Evolutionary conservation across 30 jellyfish, hydroid and myxozoan genomes (phyloP).

Genomic region (Catostylus mosaicus): DNA sequence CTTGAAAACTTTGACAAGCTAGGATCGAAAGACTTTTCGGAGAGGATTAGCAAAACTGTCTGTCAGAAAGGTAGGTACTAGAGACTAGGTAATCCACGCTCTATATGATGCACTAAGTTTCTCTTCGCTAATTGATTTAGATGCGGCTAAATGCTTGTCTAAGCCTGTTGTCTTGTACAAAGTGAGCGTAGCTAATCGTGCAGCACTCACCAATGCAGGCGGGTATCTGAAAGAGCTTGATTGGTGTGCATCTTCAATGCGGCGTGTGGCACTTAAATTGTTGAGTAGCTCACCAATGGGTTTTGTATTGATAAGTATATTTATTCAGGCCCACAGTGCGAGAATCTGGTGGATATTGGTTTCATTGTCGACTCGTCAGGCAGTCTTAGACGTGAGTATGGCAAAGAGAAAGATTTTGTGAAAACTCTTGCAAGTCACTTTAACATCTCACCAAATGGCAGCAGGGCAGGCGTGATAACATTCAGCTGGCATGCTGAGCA

Average conservation of each 20-base stretch:
- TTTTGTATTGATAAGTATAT: too few relatives aligned
- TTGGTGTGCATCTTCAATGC: too few relatives aligned
- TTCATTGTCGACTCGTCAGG: constrained; percentile 75
- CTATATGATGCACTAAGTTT: too few relatives aligned
- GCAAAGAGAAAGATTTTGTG: constrained; percentile 67
- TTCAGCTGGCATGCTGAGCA: constrained; percentile 73
- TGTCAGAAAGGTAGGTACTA: constrained; percentile 51
- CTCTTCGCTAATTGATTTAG: too few relatives aligned
- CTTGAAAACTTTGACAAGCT: constrained; percentile 51
- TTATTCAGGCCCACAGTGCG: constrained; percentile 22
- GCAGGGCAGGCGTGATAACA: constrained; percentile 74
- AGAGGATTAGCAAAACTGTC: constrained; percentile 34
- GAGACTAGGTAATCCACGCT: too few relatives aligned
- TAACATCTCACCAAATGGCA: constrained; percentile 50
- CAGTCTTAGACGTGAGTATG: constrained; percentile 49
- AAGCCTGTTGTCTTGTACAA: too few relatives aligned
- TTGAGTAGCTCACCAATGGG: too few relatives aligned
- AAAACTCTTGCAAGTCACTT: constrained; percentile 35
- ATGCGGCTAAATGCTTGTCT: too few relatives aligned
- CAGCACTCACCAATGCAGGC: too few relatives aligned
- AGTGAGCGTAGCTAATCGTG: too few relatives aligned
- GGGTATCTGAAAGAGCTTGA: too few relatives aligned
- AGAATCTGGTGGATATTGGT: constrained; percentile 58
- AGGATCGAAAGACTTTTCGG: constrained; percentile 13
- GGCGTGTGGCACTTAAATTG: too few relatives aligned